Evolutionary conservation across 2,113 vertebrate genomes (phyloP).

Genomic region (Connochaetes taurinus): DNA sequence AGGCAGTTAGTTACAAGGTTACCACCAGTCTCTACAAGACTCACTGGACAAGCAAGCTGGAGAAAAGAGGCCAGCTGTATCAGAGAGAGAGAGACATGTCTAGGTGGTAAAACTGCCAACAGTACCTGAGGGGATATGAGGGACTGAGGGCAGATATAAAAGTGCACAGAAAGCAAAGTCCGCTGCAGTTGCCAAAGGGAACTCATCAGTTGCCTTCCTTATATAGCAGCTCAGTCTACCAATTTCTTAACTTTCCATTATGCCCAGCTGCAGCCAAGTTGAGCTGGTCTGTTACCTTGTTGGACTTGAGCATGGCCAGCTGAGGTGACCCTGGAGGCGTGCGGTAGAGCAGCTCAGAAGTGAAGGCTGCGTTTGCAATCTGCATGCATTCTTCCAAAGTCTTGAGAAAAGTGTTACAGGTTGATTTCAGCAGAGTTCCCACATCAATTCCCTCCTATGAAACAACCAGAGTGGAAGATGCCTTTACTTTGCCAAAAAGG

Average conservation of each 20-base stretch:
- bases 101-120: background rate
- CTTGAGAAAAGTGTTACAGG: slow-evolving; percentile 95
- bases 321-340: slow-evolving; percentile 90
- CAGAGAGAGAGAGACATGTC: background rate
- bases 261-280: background rate
- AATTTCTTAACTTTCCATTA: background rate
- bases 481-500: slow-evolving; percentile 22
- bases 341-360: slow-evolving; percentile 83
- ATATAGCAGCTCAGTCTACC: background rate
- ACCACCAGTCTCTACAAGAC: background rate
- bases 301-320: slow-evolving; percentile 86
- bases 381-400: slow-evolving; percentile 99
- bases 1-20: background rate
- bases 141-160: background rate
- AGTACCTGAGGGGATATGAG: background rate
- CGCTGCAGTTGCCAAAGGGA: background rate
- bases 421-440: slow-evolving; percentile 92
- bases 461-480: slow-evolving; percentile 49
- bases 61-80: background rate
- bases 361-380: slow-evolving; percentile 92
- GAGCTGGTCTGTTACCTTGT: slow-evolving; percentile 82
- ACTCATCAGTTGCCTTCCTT: background rate
- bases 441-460: slow-evolving; percentile 85
- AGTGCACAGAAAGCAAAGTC: background rate
- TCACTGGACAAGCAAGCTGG: background rate